Percentiles rank a stretch among this genome's conserved stretches.
Conservation (phyloP, 2,113 vertebrate genomes). For the Melanerpes aurifrons region DNA sequence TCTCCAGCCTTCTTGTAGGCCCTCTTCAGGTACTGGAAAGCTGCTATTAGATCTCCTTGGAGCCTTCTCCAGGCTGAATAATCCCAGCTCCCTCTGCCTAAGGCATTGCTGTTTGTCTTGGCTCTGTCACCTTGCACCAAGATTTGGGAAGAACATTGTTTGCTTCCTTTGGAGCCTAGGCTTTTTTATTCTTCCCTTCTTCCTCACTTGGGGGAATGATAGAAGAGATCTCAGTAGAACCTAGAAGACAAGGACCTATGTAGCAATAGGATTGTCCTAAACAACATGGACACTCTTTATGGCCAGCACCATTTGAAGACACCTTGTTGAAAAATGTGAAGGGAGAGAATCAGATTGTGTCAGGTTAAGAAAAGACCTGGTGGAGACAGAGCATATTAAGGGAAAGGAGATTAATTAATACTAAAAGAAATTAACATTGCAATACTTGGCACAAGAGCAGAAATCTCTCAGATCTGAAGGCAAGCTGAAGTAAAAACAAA, state of each 20-base stretch:
- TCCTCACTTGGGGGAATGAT: neutral
- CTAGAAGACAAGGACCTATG: fast-evolving
- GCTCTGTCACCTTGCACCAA: neutral
- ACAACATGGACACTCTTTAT: neutral
- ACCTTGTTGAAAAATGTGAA: neutral
- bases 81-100: neutral
- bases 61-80: too few relatives aligned
- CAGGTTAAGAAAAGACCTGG: neutral
- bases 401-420: neutral
- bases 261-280: neutral
- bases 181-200: neutral
- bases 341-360: neutral
- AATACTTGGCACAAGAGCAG: neutral
- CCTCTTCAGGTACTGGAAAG: too few relatives aligned
- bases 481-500: neutral
- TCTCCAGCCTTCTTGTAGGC: too few relatives aligned
- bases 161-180: neutral
- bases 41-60: too few relatives aligned
- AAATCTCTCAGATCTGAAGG: neutral
- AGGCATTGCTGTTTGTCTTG: neutral
- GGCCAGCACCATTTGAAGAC: neutral
- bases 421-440: neutral
- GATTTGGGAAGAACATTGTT: neutral
- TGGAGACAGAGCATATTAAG: neutral
- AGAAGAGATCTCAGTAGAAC: neutral